Percentiles rank a stretch among this genome's conserved stretches.
phyloP scores from a whole-genome alignment of 1,140 invertebrate genomes.

The Saccostrea cuccullata region DNA sequence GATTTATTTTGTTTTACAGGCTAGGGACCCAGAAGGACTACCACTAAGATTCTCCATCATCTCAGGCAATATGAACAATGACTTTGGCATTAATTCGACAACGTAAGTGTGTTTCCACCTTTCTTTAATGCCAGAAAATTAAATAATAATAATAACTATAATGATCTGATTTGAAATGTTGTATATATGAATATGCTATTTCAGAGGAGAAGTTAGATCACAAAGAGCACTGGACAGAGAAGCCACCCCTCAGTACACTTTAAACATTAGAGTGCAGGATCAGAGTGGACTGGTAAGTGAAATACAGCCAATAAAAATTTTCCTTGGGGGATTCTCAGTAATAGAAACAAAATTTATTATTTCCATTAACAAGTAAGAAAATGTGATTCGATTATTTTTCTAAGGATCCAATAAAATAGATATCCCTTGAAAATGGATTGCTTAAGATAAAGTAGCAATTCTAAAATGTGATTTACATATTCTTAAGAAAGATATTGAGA shows the following conservation, averaged over 20 bases:
- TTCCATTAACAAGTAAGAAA: too few species aligned
- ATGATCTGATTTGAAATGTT: neutral
- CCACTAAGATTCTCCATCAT: slow-evolving; percentile 49
- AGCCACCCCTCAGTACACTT: slow-evolving; percentile 48
- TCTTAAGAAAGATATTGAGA: neutral
- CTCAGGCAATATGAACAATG: slow-evolving; percentile 15
- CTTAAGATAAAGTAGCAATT: neutral
- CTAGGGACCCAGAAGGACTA: slow-evolving; percentile 63
- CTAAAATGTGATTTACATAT: neutral
- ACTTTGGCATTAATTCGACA: slow-evolving; percentile 30
- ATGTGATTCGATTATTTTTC: too few species aligned
- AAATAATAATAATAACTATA: neutral
- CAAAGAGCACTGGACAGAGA: slow-evolving; percentile 56
- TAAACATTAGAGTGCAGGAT: slow-evolving; percentile 52
- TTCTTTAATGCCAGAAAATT: neutral
- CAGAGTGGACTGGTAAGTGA: slow-evolving; percentile 29
- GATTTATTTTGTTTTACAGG: slow-evolving; percentile 55
- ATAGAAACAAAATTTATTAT: too few species aligned
- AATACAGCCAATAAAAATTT: too few species aligned
- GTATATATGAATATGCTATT: slow-evolving; percentile 26
- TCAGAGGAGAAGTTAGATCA: slow-evolving; percentile 56
- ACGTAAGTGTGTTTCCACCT: neutral
- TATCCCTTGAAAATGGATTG: too few species aligned
- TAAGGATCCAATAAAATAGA: too few species aligned
- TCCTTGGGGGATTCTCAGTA: too few species aligned